Percentiles rank a stretch among this genome's conserved stretches.
Evolutionary conservation across 2,113 vertebrate genomes (phyloP).

Genomic region (Sapajus apella): DNA sequence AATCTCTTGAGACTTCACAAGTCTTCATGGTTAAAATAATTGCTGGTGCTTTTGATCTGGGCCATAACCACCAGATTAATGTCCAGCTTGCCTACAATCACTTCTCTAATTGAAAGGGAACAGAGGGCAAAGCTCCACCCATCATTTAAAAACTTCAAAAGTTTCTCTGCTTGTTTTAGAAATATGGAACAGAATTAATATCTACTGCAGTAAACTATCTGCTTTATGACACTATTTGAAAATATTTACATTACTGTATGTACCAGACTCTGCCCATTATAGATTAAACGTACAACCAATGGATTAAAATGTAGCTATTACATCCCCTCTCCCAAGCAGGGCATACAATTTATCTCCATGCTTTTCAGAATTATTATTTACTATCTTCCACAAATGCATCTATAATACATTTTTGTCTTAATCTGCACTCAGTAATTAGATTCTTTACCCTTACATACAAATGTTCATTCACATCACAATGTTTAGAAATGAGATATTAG

Average conservation of each 20-base stretch:
- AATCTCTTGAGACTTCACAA: slow-evolving; percentile 16
- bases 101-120: slow-evolving; percentile 48
- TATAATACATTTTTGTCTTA: slow-evolving; percentile 38
- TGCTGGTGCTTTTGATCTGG: slow-evolving; percentile 21
- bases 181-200: slow-evolving; percentile 56
- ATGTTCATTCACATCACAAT: slow-evolving; percentile 57
- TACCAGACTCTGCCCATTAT: slow-evolving; percentile 37
- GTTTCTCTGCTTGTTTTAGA: slow-evolving; percentile 57
- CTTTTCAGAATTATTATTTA: slow-evolving; percentile 46
- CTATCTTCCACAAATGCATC: neutral
- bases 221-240: slow-evolving; percentile 55
- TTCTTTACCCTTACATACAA: slow-evolving; percentile 58
- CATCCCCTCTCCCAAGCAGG: neutral
- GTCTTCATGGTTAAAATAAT: slow-evolving; percentile 49
- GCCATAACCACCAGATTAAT: slow-evolving; percentile 22
- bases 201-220: slow-evolving; percentile 21
- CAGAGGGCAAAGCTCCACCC: neutral
- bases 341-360: neutral
- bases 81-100: slow-evolving; percentile 23
- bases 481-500: slow-evolving; percentile 68
- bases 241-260: slow-evolving; percentile 24
- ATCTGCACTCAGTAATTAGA: slow-evolving; percentile 65
- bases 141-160: slow-evolving; percentile 14
- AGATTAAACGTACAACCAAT: slow-evolving; percentile 7
- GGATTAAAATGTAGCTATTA: neutral